Evolutionary conservation across 2,113 vertebrate genomes (phyloP), one percentile per base, ranked within the genome.

Genomic region (Aegypius monachus): DNA sequence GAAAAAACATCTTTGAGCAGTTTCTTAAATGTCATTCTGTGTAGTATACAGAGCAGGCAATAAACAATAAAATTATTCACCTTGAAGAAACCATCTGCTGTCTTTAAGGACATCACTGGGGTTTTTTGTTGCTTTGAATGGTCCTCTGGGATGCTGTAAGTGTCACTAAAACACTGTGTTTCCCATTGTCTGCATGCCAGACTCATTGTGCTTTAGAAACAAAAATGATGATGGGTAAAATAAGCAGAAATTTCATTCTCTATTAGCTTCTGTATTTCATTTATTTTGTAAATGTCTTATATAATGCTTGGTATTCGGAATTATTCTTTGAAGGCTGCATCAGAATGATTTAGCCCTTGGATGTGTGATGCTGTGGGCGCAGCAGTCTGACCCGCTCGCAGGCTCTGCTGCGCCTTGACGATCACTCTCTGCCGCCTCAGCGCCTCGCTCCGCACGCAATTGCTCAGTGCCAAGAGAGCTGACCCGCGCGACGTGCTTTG

Each of bases 61-160:
- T 94, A 97, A 94, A 91, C 93, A 94, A 92, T 97, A 96, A 97
- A 97, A 96, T 96, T 96, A 97, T 91, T 96, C 95, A 96, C 97
- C 97, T 96, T 97, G 96, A 96, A 97, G 95, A 95, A 94, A 59
- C 97, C 97, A 97, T 97, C 95, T 97, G 97, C 85, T 45, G 62
- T 58, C 93, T 91, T 95, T 96, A 91, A 96, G 95, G 91, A 96
- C 91, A 90, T 81, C 65, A 87, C 45, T 68, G 75, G 1, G 0
- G 19, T 45, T 95, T 66, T 93, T 86, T 77, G 36, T 56, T 81
- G 45, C 86, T 94, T 71, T 95, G 83, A 97, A n/a, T 40, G 80
- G 43, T 81, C 96, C 84, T 94, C 53, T 81, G 96, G 80, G 95
- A 93, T 70, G 81, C 74, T 81, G 3, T 59, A 68, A 95, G 74